These are phyloP conservation scores for Leptopilina boulardi DNA, from an alignment of 1,140 invertebrate species.

Conservation along the genomic window DNA sequence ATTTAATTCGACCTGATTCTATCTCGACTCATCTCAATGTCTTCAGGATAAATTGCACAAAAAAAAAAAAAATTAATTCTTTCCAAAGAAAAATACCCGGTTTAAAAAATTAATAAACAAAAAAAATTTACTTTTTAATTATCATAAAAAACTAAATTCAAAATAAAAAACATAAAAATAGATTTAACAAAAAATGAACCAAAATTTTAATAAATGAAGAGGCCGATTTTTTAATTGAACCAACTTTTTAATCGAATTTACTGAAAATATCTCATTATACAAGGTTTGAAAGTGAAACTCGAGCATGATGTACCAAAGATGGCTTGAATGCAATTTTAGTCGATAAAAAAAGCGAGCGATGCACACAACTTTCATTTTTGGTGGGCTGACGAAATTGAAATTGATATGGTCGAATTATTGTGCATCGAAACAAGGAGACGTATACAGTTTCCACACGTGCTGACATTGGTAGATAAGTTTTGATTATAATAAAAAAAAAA, in stretches of 20 bases:
- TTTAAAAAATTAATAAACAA: no score
- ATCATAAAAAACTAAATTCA: no score
- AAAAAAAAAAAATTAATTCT: no score
- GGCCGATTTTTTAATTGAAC: background rate
- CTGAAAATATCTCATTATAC: background rate
- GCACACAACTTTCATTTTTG: conserved; percentile 52
- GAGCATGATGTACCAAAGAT: conserved; percentile 14
- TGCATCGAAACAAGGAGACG: conserved; percentile 48
- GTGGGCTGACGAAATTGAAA: conserved; percentile 65
- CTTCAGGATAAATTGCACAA: conserved; percentile 21
- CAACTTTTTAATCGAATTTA: no score
- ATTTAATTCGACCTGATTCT: conserved; percentile 58
- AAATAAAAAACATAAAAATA: no score
- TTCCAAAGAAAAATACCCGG: no score
- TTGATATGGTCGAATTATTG: conserved; percentile 55
- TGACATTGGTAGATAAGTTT: conserved; percentile 65
- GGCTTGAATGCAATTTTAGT: conserved; percentile 19
- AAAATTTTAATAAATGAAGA: no score
- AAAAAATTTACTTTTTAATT: no score
- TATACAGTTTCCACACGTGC: conserved; percentile 45
- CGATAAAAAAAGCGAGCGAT: conserved; percentile 38
- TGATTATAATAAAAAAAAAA: background rate
- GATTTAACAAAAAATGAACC: no score
- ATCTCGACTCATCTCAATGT: conserved; percentile 38
- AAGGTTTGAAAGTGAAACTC: conserved; percentile 13